Conservation (phyloP, 2,113 vertebrate genomes). For the Pogonocichla stellata region DNA sequence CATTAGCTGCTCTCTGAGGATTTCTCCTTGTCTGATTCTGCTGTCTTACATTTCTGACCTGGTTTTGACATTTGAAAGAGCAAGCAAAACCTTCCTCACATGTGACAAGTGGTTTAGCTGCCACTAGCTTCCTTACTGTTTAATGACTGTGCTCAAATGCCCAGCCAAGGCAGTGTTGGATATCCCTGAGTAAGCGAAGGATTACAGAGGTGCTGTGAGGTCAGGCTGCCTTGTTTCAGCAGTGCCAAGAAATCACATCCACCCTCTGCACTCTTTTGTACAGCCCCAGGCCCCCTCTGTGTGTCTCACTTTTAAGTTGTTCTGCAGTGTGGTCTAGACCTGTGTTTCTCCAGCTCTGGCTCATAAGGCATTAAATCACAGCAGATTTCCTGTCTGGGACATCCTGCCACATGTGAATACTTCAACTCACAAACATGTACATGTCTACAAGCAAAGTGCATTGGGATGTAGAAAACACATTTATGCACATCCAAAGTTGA, state of each 20-base stretch:
- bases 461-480: fast-evolving
- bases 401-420: fast-evolving
- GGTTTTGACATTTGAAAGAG: slow-evolving; percentile 43
- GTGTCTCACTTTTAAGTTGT: background rate
- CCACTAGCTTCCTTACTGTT: background rate
- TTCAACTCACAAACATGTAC: background rate
- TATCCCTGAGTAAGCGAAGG: background rate
- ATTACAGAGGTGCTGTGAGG: background rate
- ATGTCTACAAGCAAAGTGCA: background rate
- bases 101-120: background rate
- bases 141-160: background rate
- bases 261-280: background rate
- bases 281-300: background rate
- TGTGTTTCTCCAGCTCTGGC: background rate
- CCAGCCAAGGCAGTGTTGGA: background rate
- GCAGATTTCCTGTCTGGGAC: background rate
- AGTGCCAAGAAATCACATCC: background rate
- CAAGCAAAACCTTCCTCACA: background rate
- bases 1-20: background rate
- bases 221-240: background rate
- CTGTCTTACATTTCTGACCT: slow-evolving; percentile 9
- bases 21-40: background rate
- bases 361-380: background rate
- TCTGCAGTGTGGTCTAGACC: background rate
- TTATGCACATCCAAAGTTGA: background rate